These are phyloP conservation scores for Craseonycteris thonglongyai DNA, from an alignment of 2,113 vertebrate genomes.

Conservation along the genomic window DNA sequence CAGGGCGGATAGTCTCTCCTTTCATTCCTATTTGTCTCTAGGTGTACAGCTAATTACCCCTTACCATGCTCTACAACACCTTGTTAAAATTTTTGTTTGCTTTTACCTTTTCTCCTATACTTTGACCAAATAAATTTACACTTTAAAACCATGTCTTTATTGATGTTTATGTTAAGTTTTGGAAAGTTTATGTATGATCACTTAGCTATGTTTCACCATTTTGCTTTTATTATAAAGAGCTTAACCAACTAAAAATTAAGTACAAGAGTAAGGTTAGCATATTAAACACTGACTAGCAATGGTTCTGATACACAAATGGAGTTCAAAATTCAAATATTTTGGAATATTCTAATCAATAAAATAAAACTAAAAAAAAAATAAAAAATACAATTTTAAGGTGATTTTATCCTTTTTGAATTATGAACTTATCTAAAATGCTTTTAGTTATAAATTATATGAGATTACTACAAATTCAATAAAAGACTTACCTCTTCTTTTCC, in stretches of 20 bases:
- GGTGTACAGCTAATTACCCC: neutral
- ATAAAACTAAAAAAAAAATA: neutral
- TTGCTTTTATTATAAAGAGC: neutral
- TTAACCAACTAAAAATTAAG: conserved; percentile 14
- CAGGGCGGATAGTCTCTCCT: neutral
- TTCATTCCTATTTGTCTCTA: neutral
- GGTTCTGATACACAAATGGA: neutral
- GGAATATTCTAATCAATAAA: conserved; percentile 31
- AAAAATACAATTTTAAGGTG: neutral
- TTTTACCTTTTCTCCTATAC: neutral
- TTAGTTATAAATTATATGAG: neutral
- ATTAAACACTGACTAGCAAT: neutral
- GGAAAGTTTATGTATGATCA: neutral
- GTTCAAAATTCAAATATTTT: neutral
- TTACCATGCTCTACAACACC: neutral
- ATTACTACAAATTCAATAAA: conserved; percentile 30
- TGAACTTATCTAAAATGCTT: conserved; percentile 8
- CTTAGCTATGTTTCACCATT: neutral
- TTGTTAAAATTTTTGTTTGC: neutral
- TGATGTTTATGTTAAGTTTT: neutral
- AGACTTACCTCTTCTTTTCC: conserved; percentile 81
- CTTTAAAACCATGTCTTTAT: neutral
- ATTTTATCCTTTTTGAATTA: neutral
- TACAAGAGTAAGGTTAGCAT: neutral
- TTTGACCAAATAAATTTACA: neutral